Evolutionary conservation across 2,797 vertebrate species (phyloP), one percentile per base, ranked within the genome.

Genomic region (Gila robusta): DNA sequence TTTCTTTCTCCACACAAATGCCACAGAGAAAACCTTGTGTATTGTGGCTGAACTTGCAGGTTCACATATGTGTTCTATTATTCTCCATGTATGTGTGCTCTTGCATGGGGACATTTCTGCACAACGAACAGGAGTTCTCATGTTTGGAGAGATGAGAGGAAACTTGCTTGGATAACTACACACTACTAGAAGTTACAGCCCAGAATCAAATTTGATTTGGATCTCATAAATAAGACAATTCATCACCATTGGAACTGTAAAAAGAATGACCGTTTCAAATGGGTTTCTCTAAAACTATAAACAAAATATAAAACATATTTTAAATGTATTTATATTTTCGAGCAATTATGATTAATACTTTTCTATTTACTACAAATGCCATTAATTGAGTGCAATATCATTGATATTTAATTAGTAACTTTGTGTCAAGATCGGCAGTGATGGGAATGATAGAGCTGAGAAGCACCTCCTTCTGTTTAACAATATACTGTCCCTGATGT

Each of bases 21-120:
- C 56, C 1, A 5, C 21, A 82, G 37, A 82, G n/a, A 59, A 72
- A 3, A 6, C 52, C 23, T 52, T 67, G 28, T 39, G 59, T 28
- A 52, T 52, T 83, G 16, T 76, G 72, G 82, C 82, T 76, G 82
- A 83, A 83, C 32, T 52, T 83, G 14, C 9, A 39, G 23, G 28
- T 76, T 66, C 41, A 52, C 82, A 76, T 66, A 26, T 83, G 82
- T 52, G 59, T 39, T 67, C 1, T 26, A 67, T 84, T 77, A 77
- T 23, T 77, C 23, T 67, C 35, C 3, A 54, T 66, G n/a, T 41
- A 32, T 71, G 69, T 71, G 81, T 54, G 66, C 72, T 79, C 41
- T 72, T 74, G 23, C 69, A 81, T 67, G 21, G 56, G 64, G 81
- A 84, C 67, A 79, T 85, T 81, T 67, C 44, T 52, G 41, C 44